These are phyloP conservation scores for Ptiloglossa arizonensis DNA, from an alignment of 1,140 invertebrate species.

Conservation along the genomic window DNA sequence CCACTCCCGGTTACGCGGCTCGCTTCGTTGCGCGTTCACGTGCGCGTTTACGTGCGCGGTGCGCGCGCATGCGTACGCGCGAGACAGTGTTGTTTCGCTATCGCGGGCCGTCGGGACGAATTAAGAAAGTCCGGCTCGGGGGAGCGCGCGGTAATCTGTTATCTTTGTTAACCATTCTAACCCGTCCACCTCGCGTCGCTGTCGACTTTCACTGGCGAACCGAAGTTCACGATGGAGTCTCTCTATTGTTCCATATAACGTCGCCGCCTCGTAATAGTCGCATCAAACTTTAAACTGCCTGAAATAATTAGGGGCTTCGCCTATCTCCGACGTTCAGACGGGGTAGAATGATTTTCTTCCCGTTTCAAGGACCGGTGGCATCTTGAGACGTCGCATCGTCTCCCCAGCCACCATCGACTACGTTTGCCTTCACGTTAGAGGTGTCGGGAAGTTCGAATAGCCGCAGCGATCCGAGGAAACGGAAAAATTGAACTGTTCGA, in stretches of 20 bases:
- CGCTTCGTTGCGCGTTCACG: conserved; percentile 25
- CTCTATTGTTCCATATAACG: conserved; percentile 11
- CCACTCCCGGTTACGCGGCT: conserved; percentile 43
- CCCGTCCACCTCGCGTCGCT: conserved; percentile 20
- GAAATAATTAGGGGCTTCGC: conserved; percentile 40
- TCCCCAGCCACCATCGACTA: too few species aligned
- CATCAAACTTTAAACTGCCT: conserved; percentile 20
- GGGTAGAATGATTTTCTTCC: not conserved
- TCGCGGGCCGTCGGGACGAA: conserved; percentile 33
- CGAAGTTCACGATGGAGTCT: conserved; percentile 18
- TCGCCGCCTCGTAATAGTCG: conserved; percentile 28
- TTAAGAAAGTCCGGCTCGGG: conserved; percentile 18
- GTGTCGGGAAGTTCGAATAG: too few species aligned
- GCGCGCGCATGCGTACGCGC: not conserved
- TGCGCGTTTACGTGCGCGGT: not conserved
- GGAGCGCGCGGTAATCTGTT: not conserved
- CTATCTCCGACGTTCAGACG: conserved; percentile 17
- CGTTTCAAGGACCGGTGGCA: not conserved
- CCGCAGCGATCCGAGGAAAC: too few species aligned
- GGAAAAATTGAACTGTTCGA: too few species aligned
- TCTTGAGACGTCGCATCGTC: not conserved
- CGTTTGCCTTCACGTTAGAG: too few species aligned
- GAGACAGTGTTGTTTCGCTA: conserved; percentile 45
- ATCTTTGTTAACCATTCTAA: conserved; percentile 40
- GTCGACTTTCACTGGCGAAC: conserved; percentile 39